phyloP scores from a whole-genome alignment of 2,113 vertebrate genomes.

The Ceyx melanurus region DNA sequence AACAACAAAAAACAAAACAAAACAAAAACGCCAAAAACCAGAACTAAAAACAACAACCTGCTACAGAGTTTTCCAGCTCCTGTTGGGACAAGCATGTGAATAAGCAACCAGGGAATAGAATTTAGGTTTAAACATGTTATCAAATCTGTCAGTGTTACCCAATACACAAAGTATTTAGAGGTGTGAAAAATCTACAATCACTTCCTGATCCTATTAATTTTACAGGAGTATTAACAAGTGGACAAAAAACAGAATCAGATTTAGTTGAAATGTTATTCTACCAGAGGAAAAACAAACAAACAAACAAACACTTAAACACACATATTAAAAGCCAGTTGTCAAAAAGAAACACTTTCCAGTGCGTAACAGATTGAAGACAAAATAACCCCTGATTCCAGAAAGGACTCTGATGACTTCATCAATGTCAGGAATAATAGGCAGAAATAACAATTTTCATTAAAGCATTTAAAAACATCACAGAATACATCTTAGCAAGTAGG shows the following conservation, averaged over 20 bases:
- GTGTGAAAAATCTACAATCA: background rate
- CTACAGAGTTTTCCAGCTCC: background rate
- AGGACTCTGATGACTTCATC: background rate
- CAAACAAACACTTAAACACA: background rate
- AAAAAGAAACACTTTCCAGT: background rate
- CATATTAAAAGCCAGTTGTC: background rate
- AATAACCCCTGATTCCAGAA: background rate
- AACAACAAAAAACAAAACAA: too few species aligned
- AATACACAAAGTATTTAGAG: background rate
- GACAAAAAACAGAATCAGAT: background rate
- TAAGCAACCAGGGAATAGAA: background rate
- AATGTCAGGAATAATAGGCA: background rate
- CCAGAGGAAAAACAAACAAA: too few species aligned
- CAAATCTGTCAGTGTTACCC: background rate
- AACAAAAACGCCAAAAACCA: too few species aligned
- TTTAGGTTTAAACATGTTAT: background rate
- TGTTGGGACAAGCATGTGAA: background rate
- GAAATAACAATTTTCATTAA: background rate
- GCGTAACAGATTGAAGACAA: background rate
- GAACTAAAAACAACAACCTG: background rate
- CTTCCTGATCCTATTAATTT: background rate
- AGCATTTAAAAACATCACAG: background rate
- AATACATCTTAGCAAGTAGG: background rate
- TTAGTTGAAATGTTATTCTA: background rate
- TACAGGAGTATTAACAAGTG: background rate